phyloP scores from a whole-genome alignment of 2,113 vertebrate genomes.

The Paraplagusia blochii region DNA sequence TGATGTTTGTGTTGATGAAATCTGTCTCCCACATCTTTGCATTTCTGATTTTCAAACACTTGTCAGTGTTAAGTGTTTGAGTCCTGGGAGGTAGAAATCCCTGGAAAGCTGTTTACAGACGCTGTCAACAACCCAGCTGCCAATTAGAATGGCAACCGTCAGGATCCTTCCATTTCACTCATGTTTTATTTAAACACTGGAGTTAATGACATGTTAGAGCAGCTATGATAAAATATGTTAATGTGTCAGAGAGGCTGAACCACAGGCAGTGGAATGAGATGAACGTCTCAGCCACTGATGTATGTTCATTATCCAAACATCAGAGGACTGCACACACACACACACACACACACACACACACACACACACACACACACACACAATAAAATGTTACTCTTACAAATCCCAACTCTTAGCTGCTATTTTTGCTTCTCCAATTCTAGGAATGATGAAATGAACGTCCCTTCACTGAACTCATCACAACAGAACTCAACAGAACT shows the following conservation, averaged over 20 bases:
- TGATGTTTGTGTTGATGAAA: conserved; percentile 19
- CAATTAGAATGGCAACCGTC: conserved; percentile 5
- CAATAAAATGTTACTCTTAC: no score
- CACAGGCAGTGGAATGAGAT: not conserved
- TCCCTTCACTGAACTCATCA: no score
- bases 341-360: no score
- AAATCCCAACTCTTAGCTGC: no score
- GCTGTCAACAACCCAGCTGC: conserved; percentile 2
- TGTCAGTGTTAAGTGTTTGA: conserved; percentile 24
- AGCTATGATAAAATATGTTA: not conserved
- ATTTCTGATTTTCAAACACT: conserved; percentile 13
- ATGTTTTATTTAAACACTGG: not conserved
- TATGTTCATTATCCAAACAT: not conserved
- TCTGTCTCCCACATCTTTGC: conserved; percentile 17
- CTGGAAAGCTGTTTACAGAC: conserved; percentile 1
- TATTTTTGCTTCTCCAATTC: no score
- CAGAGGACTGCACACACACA: not conserved
- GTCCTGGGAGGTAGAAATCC: not conserved
- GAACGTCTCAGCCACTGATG: no score
- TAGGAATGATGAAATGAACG: no score
- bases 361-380: no score
- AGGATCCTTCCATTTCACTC: not conserved
- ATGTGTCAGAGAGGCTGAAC: not conserved
- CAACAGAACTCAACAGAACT: no score
- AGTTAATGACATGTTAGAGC: not conserved